These are phyloP conservation scores for Apamea epomidion DNA, from an alignment of 2,888 invertebrate species.

Conservation along the genomic window DNA sequence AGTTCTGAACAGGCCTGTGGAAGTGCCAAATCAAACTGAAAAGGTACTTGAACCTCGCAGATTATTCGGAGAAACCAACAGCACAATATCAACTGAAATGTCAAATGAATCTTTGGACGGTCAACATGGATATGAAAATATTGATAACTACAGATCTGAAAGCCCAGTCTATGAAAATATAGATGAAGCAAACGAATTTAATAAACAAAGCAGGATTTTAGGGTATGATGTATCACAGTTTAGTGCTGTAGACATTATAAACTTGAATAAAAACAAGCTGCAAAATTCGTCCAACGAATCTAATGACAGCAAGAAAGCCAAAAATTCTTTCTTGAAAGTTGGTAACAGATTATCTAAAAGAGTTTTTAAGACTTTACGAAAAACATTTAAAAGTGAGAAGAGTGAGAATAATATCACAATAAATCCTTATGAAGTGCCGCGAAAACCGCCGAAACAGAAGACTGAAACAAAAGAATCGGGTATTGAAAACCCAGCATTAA, in stretches of 20 bases:
- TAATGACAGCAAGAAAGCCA: conserved; percentile 81
- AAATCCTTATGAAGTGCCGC: conserved; percentile 88
- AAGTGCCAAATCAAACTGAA: conserved; percentile 54
- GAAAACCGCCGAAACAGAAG: conserved; percentile 82
- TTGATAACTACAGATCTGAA: conserved; percentile 81
- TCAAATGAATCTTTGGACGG: conserved; percentile 79
- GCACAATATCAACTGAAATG: conserved; percentile 83
- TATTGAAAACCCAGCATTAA: conserved; percentile 86
- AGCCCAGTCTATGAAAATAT: conserved; percentile 86
- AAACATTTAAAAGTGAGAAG: conserved; percentile 86
- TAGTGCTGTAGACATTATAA: conserved; percentile 85
- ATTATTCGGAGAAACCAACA: conserved; percentile 85
- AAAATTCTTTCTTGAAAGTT: conserved; percentile 81
- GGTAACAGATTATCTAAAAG: conserved; percentile 85
- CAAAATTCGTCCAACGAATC: conserved; percentile 81
- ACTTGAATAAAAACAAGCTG: conserved; percentile 79
- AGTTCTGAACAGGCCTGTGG: conserved; percentile 68
- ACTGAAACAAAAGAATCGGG: conserved; percentile 79
- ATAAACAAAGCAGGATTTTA: conserved; percentile 88
- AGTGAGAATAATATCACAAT: conserved; percentile 75
- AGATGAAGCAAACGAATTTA: conserved; percentile 77
- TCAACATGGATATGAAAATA: conserved; percentile 84
- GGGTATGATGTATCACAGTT: conserved; percentile 87
- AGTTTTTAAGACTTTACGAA: conserved; percentile 86
- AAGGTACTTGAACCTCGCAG: conserved; percentile 80